Evolutionary conservation across 2,113 vertebrate genomes (phyloP).

Genomic region (Stegastes partitus): DNA sequence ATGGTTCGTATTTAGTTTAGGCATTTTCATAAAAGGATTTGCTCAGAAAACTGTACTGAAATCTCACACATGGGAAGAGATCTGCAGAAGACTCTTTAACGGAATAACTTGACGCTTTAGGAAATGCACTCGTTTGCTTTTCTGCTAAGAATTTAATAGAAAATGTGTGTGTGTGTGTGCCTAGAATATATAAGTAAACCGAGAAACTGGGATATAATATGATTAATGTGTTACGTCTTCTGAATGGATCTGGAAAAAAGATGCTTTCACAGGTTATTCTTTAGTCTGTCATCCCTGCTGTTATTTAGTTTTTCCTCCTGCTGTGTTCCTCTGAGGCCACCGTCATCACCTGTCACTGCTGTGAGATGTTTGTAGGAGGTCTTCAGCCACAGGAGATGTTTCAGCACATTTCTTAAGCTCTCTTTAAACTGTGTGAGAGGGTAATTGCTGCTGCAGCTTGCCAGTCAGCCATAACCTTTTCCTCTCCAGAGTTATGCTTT

Average conservation of each 20-base stretch:
- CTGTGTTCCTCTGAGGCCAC: too few relatives aligned
- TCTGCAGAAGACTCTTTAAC: not conserved
- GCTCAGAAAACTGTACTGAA: not conserved
- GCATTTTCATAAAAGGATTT: not conserved
- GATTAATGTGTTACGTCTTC: too few relatives aligned
- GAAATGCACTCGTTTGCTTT: not conserved
- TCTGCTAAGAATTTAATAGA: not conserved
- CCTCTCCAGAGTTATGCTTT: too few relatives aligned
- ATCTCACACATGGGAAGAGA: not conserved
- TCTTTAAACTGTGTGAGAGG: not conserved
- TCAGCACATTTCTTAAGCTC: not conserved
- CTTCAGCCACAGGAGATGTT: not conserved
- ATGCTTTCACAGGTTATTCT: too few relatives aligned
- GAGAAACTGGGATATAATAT: too few relatives aligned
- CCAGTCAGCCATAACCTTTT: too few relatives aligned
- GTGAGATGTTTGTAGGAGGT: not conserved
- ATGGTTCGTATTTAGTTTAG: conserved; percentile 77
- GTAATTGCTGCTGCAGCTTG: not conserved
- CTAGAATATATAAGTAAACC: too few relatives aligned
- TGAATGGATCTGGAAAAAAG: too few relatives aligned
- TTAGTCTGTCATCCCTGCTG: too few relatives aligned
- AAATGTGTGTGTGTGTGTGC: not conserved
- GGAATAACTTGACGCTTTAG: not conserved
- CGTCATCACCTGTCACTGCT: too few relatives aligned
- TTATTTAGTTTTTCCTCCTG: too few relatives aligned